Conservation (phyloP, 2,888 invertebrate genomes). For the Lagria hirta region DNA sequence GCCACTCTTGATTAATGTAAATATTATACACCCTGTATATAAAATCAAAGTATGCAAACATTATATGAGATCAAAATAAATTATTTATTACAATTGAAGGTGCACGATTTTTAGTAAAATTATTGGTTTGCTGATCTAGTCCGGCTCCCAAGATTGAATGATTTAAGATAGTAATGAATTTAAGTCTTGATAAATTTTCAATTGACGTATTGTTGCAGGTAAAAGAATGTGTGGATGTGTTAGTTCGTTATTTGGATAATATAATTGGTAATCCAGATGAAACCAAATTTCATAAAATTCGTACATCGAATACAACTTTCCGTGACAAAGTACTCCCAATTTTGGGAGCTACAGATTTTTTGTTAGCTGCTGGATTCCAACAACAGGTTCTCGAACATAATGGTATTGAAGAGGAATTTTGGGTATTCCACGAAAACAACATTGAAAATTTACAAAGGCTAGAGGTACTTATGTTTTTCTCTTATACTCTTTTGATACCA, state of each 20-base stretch:
- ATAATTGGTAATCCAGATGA: conserved; percentile 82
- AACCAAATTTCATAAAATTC: conserved; percentile 87
- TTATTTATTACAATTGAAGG: too few relatives aligned
- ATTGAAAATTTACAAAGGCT: conserved; percentile 60
- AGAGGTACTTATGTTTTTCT: conserved; percentile 50
- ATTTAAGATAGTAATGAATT: too few relatives aligned
- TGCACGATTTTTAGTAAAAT: too few relatives aligned
- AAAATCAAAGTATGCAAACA: too few relatives aligned
- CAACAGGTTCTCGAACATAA: conserved; percentile 60
- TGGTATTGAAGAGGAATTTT: conserved; percentile 65
- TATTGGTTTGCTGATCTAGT: too few relatives aligned
- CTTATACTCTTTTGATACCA: conserved; percentile 9
- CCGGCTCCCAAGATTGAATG: too few relatives aligned
- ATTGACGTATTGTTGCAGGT: conserved; percentile 56
- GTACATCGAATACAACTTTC: conserved; percentile 78
- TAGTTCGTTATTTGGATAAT: conserved; percentile 89
- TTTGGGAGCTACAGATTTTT: conserved; percentile 79
- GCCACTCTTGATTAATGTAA: too few relatives aligned
- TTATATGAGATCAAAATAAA: too few relatives aligned
- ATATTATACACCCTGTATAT: too few relatives aligned
- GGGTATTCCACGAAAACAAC: conserved; percentile 66
- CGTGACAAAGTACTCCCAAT: conserved; percentile 77
- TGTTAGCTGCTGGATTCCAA: conserved; percentile 81
- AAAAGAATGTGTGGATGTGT: conserved; percentile 78
- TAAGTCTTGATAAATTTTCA: conserved; percentile 1